A percentile compares a stretch with the other conserved stretches of the same genome.
phyloP scores from a whole-genome alignment of 2,797 vertebrate genomes.

The Sebastolobus alascanus region DNA sequence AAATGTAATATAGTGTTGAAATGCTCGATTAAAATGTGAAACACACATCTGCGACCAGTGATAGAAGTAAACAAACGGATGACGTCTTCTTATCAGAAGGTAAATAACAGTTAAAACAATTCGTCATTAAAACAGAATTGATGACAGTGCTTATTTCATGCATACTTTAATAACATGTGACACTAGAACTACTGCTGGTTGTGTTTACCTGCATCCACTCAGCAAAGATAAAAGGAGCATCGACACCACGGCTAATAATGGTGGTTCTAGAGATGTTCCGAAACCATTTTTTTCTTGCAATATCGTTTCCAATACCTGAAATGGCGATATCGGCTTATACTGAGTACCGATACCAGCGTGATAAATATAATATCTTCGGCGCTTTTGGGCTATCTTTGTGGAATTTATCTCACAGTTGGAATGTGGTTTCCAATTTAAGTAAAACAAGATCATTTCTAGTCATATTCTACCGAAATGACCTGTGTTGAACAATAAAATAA shows the following conservation, averaged over 20 bases:
- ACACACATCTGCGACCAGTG: not conserved
- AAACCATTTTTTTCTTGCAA: too few species aligned
- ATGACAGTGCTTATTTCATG: not conserved
- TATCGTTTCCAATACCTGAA: too few species aligned
- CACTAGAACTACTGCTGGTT: not conserved
- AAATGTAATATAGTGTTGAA: not conserved
- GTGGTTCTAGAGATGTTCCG: not conserved
- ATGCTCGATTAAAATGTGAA: not conserved
- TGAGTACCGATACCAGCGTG: too few species aligned
- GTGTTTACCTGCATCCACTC: not conserved
- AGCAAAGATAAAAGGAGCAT: not conserved
- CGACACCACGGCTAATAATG: not conserved
- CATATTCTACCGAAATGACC: too few species aligned
- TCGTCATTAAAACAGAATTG: not conserved
- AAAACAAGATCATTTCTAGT: too few species aligned
- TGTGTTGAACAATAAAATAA: too few species aligned
- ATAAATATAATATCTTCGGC: too few species aligned
- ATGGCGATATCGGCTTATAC: too few species aligned
- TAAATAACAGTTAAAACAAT: not conserved
- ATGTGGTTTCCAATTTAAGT: too few species aligned
- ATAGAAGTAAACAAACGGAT: not conserved
- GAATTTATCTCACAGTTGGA: too few species aligned
- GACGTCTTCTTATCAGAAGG: not conserved
- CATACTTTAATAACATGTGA: not conserved
- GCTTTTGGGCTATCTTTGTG: accelerated